phyloP scores from a whole-genome alignment of 2,797 vertebrate species.

The Cryptoblepharus egeriae region DNA sequence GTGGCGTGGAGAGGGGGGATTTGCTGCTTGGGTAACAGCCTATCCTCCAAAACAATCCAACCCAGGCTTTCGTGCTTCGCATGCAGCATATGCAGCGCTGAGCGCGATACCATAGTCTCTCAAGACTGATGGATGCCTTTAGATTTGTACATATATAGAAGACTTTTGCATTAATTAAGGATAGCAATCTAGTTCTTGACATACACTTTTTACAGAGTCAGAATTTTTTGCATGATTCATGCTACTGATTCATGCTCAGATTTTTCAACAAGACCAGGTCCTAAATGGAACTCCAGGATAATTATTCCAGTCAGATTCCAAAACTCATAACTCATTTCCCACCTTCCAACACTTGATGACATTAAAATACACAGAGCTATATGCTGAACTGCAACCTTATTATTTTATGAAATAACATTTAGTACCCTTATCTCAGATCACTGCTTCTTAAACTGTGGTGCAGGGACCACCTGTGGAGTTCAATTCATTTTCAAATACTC shows the following conservation, averaged over 20 bases:
- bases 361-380: not conserved
- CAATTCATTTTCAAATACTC: not conserved
- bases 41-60: too few relatives aligned
- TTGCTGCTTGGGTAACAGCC: too few relatives aligned
- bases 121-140: too few relatives aligned
- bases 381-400: not conserved
- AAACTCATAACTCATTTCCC: conserved; percentile 23
- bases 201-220: conserved; percentile 17
- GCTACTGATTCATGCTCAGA: conserved; percentile 54
- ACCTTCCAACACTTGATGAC: not conserved
- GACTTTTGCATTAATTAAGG: not conserved
- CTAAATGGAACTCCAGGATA: conserved; percentile 33
- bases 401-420: not conserved
- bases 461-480: not conserved
- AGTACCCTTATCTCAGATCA: not conserved
- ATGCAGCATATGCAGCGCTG: too few relatives aligned
- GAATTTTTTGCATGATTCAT: conserved; percentile 42
- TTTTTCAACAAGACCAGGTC: conserved; percentile 68
- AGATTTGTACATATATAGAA: conserved; percentile 11
- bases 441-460: not conserved
- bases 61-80: too few relatives aligned
- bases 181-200: conserved; percentile 3
- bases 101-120: too few relatives aligned
- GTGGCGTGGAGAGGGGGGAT: too few relatives aligned
- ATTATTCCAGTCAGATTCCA: conserved; percentile 50